Conservation (phyloP, 2,113 vertebrate species). For the Atrichornis clamosus region DNA sequence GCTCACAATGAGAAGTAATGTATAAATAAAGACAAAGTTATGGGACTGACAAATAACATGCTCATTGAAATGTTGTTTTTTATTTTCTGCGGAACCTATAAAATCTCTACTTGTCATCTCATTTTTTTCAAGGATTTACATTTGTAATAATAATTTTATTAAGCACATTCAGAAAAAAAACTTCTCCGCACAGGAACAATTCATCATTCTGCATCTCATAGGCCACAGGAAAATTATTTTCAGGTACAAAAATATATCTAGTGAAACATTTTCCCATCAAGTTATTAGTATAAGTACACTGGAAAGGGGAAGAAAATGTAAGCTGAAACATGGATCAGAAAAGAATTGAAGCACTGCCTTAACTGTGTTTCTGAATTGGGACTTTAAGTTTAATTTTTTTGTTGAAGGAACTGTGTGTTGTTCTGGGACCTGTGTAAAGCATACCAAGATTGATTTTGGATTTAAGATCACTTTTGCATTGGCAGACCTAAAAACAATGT, state of each 20-base stretch:
- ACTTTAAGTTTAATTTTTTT: neutral
- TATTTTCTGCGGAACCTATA: neutral
- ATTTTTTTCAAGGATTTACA: neutral
- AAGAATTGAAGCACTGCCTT: neutral
- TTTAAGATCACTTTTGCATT: neutral
- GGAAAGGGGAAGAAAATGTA: neutral
- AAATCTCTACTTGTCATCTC: neutral
- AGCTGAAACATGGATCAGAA: neutral
- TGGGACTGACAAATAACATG: neutral
- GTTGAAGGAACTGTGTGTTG: neutral
- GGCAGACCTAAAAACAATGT: neutral
- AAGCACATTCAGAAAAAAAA: neutral
- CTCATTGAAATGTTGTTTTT: neutral
- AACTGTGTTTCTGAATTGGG: neutral
- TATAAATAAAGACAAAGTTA: neutral
- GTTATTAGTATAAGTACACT: neutral
- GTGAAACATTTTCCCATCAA: neutral
- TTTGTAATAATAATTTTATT: neutral
- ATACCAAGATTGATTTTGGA: neutral
- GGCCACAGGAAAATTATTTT: neutral
- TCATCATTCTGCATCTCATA: neutral
- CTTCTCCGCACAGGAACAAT: neutral
- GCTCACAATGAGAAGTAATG: neutral
- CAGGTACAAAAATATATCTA: neutral
- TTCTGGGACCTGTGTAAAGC: neutral